Base-by-base conservation (phyloP, 2,113 vertebrate genomes). In the Noctilio leporinus region DNA sequence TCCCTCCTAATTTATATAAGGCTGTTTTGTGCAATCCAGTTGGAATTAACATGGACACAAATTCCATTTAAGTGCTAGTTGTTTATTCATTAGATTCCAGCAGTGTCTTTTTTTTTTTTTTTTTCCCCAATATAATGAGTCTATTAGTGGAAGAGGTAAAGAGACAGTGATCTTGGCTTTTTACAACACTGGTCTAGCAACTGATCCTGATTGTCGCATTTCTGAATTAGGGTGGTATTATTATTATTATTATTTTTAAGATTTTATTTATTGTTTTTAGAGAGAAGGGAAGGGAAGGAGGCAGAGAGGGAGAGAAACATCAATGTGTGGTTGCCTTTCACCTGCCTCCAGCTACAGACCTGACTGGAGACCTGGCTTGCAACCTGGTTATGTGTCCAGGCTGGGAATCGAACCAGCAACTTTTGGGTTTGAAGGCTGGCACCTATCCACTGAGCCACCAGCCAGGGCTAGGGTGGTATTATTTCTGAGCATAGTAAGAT, bases 61-160 rank as follows among this genome's bases (percentile, higher is more conserved):
- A 93, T 94, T 92, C 76, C 53, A 85, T 91, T 95, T 81, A 93
- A 88, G 92, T 76, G 33, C 87, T 96, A 49, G 55, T 94, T 97
- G 93, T 93, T 96, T 97, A 92, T 97, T 96, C 90, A 95, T 97
- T 87, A 95, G 84, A 88, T 92, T 88, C 86, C 70, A 89, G 90
- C 85, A 51, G 49, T 78, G 59, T 62, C 77, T 57, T 78, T 95
- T 96, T 55, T 95, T 40, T 80, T 93, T 77, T 72, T 57, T 78
- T 95, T 96, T 55, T 95, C n/a, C 76, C 93, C 72, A 72, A 76
- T 64, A 84, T 81, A 96, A 93, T 96, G 76, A 59, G 69, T 77
- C 87, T 87, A 88, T 97, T 97, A 95, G 67, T 30, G 35, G 59
- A 76, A 92, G 73, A 92, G 24, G 40, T 70, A 75, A 70, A 76